Conservation (phyloP, 2,888 invertebrate species). For the Oligia fasciuncula region DNA sequence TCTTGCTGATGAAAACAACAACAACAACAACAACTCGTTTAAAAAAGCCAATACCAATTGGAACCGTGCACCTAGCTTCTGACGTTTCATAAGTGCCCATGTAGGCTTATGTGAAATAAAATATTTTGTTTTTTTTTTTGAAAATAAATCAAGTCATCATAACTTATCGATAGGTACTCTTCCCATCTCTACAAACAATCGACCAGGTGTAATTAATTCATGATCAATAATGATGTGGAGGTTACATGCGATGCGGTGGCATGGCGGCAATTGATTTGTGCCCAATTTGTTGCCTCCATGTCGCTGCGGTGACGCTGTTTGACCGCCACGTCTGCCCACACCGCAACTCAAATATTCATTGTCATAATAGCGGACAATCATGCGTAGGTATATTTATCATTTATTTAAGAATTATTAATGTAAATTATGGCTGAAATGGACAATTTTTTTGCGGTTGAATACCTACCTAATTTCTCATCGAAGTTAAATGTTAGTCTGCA, state of each 20-base stretch:
- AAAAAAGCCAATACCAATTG: background rate
- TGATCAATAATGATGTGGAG: slow-evolving; percentile 82
- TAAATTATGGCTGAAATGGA: slow-evolving; percentile 5
- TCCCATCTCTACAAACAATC: slow-evolving; percentile 74
- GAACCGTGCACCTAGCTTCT: too few relatives aligned
- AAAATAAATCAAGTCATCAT: background rate
- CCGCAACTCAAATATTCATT: slow-evolving; percentile 71
- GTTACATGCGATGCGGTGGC: slow-evolving; percentile 73
- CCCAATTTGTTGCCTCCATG: slow-evolving; percentile 84
- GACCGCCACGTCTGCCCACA: slow-evolving; percentile 73
- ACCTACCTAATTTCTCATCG: background rate
- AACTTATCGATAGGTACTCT: slow-evolving; percentile 34
- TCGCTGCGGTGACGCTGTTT: slow-evolving; percentile 64
- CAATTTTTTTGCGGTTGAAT: background rate
- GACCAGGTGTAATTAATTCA: slow-evolving; percentile 88
- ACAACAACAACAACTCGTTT: background rate
- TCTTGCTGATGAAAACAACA: background rate
- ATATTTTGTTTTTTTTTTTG: too few relatives aligned
- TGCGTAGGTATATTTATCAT: slow-evolving; percentile 35
- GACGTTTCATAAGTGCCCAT: too few relatives aligned
- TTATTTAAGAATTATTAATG: slow-evolving; percentile 34
- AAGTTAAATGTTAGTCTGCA: background rate
- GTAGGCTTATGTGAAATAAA: too few relatives aligned
- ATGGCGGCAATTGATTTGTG: slow-evolving; percentile 80
- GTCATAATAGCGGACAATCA: slow-evolving; percentile 58